Percentiles rank a stretch among this genome's conserved stretches.
phyloP scores from a whole-genome alignment of 2,113 vertebrate genomes.

The Spermophilus dauricus region DNA sequence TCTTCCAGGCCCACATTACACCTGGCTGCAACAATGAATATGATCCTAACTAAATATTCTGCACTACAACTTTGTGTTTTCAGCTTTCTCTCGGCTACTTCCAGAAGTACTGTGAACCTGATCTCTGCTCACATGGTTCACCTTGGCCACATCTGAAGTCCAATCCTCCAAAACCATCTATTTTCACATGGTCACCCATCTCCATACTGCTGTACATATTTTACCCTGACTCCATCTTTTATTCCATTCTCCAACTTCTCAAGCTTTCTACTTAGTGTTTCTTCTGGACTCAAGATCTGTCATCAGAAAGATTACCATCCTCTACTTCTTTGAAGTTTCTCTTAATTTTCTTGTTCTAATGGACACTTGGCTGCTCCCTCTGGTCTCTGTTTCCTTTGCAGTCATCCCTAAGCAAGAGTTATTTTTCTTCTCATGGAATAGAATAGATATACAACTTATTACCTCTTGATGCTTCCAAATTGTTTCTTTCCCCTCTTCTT shows the following conservation, averaged over 20 bases:
- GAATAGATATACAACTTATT: neutral
- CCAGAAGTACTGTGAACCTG: neutral
- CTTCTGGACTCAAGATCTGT: neutral
- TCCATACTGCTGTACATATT: neutral
- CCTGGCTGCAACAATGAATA: neutral
- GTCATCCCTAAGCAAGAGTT: neutral
- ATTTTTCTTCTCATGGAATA: neutral
- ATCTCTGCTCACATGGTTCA: neutral
- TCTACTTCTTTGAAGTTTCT: neutral
- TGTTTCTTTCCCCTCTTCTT: neutral
- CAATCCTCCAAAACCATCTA: neutral
- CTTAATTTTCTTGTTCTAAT: neutral
- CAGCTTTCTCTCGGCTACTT: neutral
- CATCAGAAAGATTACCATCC: neutral
- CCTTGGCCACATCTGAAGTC: neutral
- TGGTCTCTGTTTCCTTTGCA: neutral
- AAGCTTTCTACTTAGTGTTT: neutral
- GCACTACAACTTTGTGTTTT: neutral
- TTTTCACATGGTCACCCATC: neutral
- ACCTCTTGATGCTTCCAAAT: neutral
- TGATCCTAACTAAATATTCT: neutral
- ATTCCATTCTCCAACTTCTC: neutral
- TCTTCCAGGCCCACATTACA: neutral
- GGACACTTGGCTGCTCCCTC: neutral
- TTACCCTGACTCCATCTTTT: neutral